Conservation (phyloP, 2,113 vertebrate species). For the Lynx canadensis region DNA sequence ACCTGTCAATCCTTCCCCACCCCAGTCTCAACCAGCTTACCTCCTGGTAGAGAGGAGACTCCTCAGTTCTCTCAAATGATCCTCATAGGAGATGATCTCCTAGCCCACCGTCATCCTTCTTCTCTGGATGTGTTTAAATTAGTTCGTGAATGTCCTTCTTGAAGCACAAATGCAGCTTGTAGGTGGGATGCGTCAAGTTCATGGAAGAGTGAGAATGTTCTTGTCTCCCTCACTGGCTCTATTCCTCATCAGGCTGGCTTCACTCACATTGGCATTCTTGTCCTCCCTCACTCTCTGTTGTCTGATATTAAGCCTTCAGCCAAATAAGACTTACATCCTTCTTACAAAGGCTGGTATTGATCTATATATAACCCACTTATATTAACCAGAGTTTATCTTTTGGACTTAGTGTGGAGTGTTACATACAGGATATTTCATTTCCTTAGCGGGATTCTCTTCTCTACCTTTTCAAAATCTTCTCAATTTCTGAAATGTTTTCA, state of each 20-base stretch:
- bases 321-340: not conserved
- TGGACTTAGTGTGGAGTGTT: not conserved
- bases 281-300: accelerated
- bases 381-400: not conserved
- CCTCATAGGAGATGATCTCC: not conserved
- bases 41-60: not conserved
- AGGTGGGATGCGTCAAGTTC: accelerated
- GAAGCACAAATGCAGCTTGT: accelerated
- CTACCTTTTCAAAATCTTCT: not conserved
- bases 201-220: accelerated
- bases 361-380: not conserved
- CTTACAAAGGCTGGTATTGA: not conserved
- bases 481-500: not conserved
- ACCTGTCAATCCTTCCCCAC: not conserved
- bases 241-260: accelerated
- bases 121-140: not conserved
- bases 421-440: too few species aligned
- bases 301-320: not conserved
- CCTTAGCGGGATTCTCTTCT: not conserved
- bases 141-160: not conserved
- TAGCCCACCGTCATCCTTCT: not conserved
- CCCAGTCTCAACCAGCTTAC: not conserved
- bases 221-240: accelerated
- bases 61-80: not conserved
- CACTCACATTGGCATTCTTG: accelerated